phyloP scores from a whole-genome alignment of 2,113 vertebrate species.

The Gallinago paraguaiae region DNA sequence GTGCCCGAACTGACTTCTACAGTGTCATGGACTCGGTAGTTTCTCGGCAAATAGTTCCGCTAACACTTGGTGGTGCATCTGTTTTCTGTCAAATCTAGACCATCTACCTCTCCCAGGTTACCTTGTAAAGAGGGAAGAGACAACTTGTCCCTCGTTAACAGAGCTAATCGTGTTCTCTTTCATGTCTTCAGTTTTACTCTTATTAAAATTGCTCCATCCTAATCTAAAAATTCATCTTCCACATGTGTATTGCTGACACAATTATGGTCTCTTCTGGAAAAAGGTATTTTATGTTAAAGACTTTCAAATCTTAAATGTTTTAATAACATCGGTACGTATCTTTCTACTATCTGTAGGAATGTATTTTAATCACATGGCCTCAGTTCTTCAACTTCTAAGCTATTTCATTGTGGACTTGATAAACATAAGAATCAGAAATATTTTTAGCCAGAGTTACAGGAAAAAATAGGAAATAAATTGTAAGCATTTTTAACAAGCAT shows the following conservation, averaged over 20 bases:
- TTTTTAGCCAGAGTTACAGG: background rate
- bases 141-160: background rate
- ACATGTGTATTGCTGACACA: background rate
- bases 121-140: background rate
- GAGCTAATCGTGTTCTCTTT: background rate
- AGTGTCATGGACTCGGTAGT: rapidly evolving
- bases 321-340: background rate
- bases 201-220: background rate
- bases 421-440: background rate
- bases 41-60: background rate
- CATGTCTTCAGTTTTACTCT: background rate
- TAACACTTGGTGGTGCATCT: background rate
- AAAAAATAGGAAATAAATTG: background rate
- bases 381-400: background rate
- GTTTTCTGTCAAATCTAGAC: background rate
- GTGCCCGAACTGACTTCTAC: background rate
- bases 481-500: background rate
- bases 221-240: background rate
- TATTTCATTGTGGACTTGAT: background rate
- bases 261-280: background rate
- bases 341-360: background rate
- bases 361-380: background rate
- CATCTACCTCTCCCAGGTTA: background rate
- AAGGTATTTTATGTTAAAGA: background rate
- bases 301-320: background rate